phyloP scores from a whole-genome alignment of 2,888 invertebrate species.

The Pachliopta kotzebuea region DNA sequence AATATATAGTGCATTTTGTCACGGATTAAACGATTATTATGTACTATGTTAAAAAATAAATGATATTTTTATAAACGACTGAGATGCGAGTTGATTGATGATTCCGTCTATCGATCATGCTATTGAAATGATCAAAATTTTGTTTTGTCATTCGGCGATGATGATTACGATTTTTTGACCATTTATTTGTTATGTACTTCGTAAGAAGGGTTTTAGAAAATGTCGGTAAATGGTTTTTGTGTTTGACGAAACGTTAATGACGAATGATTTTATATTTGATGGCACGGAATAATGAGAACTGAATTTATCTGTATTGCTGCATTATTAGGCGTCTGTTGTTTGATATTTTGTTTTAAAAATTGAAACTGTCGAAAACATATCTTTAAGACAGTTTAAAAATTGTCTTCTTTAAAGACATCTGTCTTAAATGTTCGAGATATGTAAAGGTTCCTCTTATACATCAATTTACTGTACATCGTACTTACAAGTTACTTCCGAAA shows the following conservation, averaged over 20 bases:
- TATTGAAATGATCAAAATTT: conserved; percentile 11
- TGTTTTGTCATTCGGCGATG: not conserved
- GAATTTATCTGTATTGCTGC: not conserved
- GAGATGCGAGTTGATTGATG: conserved; percentile 29
- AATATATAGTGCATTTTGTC: conserved; percentile 20
- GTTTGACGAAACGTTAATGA: not conserved
- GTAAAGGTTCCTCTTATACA: no score
- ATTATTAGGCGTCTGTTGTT: not conserved
- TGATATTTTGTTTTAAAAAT: not conserved
- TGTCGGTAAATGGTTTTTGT: no score
- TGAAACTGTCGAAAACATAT: not conserved
- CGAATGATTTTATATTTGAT: not conserved
- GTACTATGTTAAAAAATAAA: conserved; percentile 23
- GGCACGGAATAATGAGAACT: not conserved
- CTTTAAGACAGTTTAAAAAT: not conserved
- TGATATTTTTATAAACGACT: conserved; percentile 35
- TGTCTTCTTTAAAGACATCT: not conserved
- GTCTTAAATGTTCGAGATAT: no score
- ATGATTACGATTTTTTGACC: not conserved
- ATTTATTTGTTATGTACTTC: not conserved
- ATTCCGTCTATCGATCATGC: conserved; percentile 29
- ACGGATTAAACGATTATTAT: conserved; percentile 8
- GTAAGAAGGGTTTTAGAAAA: no score
- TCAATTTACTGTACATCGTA: no score
- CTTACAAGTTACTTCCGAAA: no score